Conservation (phyloP, 2,888 invertebrate genomes). For the Sipha maydis region DNA sequence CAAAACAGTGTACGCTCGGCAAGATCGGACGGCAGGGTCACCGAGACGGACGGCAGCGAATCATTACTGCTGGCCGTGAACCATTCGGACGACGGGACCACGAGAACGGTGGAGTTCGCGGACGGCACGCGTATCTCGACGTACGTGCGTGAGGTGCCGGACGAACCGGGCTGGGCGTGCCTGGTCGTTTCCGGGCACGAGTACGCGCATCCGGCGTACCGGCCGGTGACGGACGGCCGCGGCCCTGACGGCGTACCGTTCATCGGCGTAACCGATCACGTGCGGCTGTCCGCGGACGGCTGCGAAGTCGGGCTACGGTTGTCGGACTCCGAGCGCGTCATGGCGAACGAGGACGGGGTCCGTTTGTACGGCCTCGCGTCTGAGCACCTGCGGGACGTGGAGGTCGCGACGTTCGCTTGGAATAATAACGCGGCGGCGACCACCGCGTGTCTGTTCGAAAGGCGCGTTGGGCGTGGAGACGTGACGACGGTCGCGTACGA, state of each 20-base stretch:
- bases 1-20: too few species aligned
- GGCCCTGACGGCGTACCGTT: not conserved
- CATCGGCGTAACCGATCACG: not conserved
- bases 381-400: too few species aligned
- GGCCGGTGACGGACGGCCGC: not conserved
- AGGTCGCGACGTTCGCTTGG: not conserved
- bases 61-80: not conserved
- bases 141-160: not conserved
- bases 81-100: not conserved
- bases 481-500: too few species aligned
- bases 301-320: not conserved
- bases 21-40: too few species aligned
- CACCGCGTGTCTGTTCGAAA: not conserved
- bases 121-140: conserved; percentile 24
- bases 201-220: conserved; percentile 8
- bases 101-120: not conserved
- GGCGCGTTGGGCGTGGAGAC: not conserved
- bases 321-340: not conserved
- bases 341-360: not conserved
- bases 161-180: not conserved
- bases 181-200: not conserved
- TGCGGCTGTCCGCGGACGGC: not conserved
- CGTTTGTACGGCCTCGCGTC: not conserved
- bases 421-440: too few species aligned
- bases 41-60: not conserved